phyloP scores from a whole-genome alignment of 2,113 vertebrate species.

The Gambusia affinis region DNA sequence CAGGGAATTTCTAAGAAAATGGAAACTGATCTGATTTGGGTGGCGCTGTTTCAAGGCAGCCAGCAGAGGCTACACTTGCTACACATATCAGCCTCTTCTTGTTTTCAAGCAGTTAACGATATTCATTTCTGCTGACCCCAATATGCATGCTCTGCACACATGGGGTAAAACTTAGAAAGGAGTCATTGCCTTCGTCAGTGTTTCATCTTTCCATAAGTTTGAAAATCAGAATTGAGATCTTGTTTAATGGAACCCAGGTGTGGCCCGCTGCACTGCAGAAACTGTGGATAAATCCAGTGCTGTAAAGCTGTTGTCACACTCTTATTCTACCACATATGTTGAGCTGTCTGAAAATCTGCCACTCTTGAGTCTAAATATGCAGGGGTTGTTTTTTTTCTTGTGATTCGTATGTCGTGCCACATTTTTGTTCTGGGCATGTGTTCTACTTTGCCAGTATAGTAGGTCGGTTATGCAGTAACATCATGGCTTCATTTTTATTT shows the following conservation, averaged over 20 bases:
- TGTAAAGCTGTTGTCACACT: too few species aligned
- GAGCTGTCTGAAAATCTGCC: background rate
- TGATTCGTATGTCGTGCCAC: background rate
- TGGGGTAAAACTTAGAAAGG: background rate
- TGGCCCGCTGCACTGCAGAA: background rate
- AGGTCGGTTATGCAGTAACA: background rate
- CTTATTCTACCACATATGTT: background rate
- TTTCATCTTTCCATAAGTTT: slow-evolving; percentile 1
- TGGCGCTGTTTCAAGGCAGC: background rate
- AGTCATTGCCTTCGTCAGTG: background rate
- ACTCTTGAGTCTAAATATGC: background rate
- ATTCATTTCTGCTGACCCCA: background rate
- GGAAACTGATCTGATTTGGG: background rate
- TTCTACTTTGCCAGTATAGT: background rate
- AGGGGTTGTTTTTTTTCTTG: background rate
- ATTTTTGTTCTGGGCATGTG: background rate
- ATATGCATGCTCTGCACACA: background rate
- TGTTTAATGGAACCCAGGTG: background rate
- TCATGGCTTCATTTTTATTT: background rate
- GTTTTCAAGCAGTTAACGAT: background rate
- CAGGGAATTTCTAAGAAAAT: background rate
- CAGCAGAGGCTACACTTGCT: background rate
- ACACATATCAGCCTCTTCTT: background rate
- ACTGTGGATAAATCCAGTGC: background rate
- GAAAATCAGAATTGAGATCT: background rate